Conservation (phyloP, 2,797 vertebrate genomes). For the Petrocephalus schoutedeni region DNA sequence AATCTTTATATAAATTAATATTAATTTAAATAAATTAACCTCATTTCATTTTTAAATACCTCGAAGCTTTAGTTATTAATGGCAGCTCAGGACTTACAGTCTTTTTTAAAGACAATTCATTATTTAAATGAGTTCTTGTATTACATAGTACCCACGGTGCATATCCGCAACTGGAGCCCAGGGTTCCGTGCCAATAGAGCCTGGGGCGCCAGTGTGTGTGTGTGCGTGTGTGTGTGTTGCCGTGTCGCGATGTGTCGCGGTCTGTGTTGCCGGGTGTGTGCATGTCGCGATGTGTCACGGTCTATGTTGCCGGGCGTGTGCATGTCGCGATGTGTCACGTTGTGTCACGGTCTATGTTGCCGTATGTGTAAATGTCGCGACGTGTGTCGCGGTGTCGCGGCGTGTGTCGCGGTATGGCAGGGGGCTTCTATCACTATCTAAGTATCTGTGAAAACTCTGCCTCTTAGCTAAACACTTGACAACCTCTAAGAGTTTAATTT, state of each 20-base stretch:
- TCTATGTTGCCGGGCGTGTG: neutral
- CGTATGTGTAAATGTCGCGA: neutral
- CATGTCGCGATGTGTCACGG: neutral
- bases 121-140: slow-evolving; percentile 18
- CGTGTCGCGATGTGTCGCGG: too few relatives aligned
- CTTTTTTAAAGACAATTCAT: neutral
- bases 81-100: neutral
- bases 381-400: neutral
- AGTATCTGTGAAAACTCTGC: neutral
- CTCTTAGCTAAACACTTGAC: neutral
- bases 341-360: too few relatives aligned
- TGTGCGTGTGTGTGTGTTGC: neutral
- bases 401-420: neutral
- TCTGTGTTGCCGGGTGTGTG: too few relatives aligned
- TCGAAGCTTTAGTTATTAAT: neutral
- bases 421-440: neutral
- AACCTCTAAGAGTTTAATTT: neutral
- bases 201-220: neutral
- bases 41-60: neutral
- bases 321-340: too few relatives aligned
- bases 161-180: neutral
- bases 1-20: neutral
- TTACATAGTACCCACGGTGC: slow-evolving; percentile 53
- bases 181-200: neutral
- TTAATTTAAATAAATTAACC: slow-evolving; percentile 6